Evolutionary conservation across 30 jellyfish, hydroid and myxozoan genomes (phyloP), one percentile per base, ranked within the genome.

Genomic region (Chrysaora quinquecirrha): DNA sequence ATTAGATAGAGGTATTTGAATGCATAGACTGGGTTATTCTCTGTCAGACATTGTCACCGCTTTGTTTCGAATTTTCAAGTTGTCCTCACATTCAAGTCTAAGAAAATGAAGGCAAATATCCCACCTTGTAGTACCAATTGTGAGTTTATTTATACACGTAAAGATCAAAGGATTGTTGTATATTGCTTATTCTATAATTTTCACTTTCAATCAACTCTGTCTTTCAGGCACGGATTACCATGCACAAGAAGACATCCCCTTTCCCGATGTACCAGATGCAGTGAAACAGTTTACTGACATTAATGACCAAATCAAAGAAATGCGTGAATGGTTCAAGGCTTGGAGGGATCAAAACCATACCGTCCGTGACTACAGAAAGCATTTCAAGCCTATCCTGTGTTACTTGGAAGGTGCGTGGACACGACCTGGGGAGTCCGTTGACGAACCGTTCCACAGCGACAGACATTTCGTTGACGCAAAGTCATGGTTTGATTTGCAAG

Each of bases 391-490:
- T 0, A 72, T 86, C 29, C 87, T 91, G 18, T 91, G 98, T 68
- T 91, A 91, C 85, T 58, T 91, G 87, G 98, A 91, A 74, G 98
- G 98, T 48, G 98, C 95, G 1, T 91, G 98, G 98, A 91, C 98
- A 33, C 65, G 82, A 16, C 70, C 96, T 11, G 89, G 92, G 6
- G 27, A 76, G 28, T 48, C 85, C 11, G 50, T 91, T 20, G 98
- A 91, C 19, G 98, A 91, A 28, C 96, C 96, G 0, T 85, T 85
- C 69, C 91, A 85, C 85, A 91, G 98, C 73, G 98, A 91, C 74
- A 71, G 98, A 25, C 98, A 91, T 52, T 78, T 73, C 38, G 89
- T 86, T 27, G 98, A 91, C 73, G 98, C 98, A 7, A 67, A 85
- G 35, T 65, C 77, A 16, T 91, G 98, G 98, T 80, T 72, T 29